Percentiles rank a stretch among this genome's conserved stretches.
Evolutionary conservation across 2,113 vertebrate species (phyloP).

Genomic region (Sclerurus mexicanus): DNA sequence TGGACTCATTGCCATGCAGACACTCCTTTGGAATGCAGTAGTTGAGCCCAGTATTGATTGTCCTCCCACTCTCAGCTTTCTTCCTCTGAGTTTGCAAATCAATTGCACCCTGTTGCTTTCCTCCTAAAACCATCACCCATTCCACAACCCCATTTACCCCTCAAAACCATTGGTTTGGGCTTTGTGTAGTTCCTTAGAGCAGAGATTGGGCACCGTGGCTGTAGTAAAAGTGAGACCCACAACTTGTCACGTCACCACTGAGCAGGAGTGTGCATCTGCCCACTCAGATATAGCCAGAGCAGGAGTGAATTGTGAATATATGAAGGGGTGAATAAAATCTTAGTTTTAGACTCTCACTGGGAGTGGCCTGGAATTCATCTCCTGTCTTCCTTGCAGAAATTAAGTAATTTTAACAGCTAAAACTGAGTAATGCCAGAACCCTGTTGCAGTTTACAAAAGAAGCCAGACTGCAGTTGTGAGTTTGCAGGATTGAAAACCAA

Average conservation of each 20-base stretch:
- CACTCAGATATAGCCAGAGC: neutral
- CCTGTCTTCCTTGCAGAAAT: neutral
- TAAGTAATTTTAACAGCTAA: neutral
- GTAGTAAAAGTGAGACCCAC: neutral
- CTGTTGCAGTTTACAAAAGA: neutral
- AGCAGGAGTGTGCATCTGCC: neutral
- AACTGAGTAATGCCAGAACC: neutral
- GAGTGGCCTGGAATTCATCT: neutral
- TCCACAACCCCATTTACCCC: neutral
- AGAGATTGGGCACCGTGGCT: rapidly evolving
- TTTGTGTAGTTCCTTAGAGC: neutral
- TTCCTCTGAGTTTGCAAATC: conserved; percentile 69
- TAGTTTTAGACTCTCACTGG: neutral
- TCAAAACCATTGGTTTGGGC: neutral
- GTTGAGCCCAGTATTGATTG: conserved; percentile 81
- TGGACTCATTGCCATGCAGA: conserved; percentile 62
- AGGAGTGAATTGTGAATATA: neutral
- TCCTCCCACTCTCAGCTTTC: conserved; percentile 31
- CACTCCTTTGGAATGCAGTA: conserved; percentile 80
- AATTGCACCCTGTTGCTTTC: conserved; percentile 67
- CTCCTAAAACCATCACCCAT: neutral
- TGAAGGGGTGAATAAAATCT: neutral
- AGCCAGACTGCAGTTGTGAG: conserved; percentile 2
- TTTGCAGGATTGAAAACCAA: neutral
- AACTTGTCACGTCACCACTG: neutral